Evolutionary conservation across 2,797 vertebrate species (phyloP).

Genomic region (Myotis findleyi): DNA sequence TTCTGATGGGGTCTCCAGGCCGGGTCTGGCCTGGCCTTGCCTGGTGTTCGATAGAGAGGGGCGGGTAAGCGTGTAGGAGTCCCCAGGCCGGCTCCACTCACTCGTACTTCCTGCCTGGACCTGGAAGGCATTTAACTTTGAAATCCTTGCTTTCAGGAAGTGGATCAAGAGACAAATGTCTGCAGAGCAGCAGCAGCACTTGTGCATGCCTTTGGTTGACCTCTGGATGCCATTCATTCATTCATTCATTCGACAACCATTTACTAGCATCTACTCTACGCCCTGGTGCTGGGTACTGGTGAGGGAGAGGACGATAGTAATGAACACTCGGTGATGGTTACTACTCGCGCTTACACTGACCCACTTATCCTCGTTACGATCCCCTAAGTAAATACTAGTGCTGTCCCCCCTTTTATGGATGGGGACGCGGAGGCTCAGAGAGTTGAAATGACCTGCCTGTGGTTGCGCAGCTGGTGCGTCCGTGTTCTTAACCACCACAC

Average conservation of each 20-base stretch:
- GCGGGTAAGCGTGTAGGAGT: background rate
- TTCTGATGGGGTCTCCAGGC: background rate
- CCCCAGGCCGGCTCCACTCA: background rate
- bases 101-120: background rate
- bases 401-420: background rate
- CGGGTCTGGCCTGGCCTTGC: background rate
- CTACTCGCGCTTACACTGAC: background rate
- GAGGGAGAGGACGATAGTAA: background rate
- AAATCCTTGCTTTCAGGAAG: background rate
- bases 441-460: background rate
- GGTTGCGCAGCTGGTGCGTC: background rate
- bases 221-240: background rate
- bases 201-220: background rate
- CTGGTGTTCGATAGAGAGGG: background rate
- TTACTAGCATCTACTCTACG: background rate
- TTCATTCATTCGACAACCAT: background rate
- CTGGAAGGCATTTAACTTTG: background rate
- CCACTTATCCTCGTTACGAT: background rate
- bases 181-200: background rate
- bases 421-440: background rate
- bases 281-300: background rate
- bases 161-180: background rate
- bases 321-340: accelerated
- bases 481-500: background rate
- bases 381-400: background rate